Percentiles rank a stretch among this genome's conserved stretches.
phyloP scores from a whole-genome alignment of 2,888 invertebrate species.

The Callyntrura guangdongensis region DNA sequence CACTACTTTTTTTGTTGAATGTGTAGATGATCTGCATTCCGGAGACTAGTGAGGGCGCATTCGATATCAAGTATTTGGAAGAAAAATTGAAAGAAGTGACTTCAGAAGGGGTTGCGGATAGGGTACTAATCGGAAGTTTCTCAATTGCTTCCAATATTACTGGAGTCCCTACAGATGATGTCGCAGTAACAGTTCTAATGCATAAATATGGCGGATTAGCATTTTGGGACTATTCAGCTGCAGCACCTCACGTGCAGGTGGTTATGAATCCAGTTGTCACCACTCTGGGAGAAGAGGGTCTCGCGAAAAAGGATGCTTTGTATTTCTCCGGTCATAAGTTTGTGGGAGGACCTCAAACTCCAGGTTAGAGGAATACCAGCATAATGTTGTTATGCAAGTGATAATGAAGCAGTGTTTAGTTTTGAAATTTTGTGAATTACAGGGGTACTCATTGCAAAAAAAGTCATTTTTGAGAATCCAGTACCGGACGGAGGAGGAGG shows the following conservation, averaged over 20 bases:
- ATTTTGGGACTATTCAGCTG: constrained; percentile 96
- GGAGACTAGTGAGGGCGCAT: constrained; percentile 92
- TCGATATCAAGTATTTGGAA: constrained; percentile 92
- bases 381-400: not conserved
- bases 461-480: constrained; percentile 87
- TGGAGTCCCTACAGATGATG: constrained; percentile 93
- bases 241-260: constrained; percentile 91
- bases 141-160: constrained; percentile 96
- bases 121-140: constrained; percentile 93
- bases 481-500: constrained; percentile 87
- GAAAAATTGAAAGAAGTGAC: constrained; percentile 88
- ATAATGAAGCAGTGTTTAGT: no score
- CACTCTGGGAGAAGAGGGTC: constrained; percentile 88
- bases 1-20: constrained; percentile 43
- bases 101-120: constrained; percentile 72
- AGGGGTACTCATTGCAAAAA: constrained; percentile 90
- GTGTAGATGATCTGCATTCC: constrained; percentile 91
- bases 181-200: constrained; percentile 91
- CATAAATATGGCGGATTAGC: constrained; percentile 86
- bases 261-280: constrained; percentile 92
- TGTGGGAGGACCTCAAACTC: constrained; percentile 95
- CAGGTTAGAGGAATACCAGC: constrained; percentile 87
- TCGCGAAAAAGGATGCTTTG: constrained; percentile 94
- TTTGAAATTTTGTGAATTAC: not conserved
- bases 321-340: constrained; percentile 98